A percentile compares a stretch with the other conserved stretches of the same genome.
Conservation (phyloP, 2,797 vertebrate genomes). For the Poecile montanus region DNA sequence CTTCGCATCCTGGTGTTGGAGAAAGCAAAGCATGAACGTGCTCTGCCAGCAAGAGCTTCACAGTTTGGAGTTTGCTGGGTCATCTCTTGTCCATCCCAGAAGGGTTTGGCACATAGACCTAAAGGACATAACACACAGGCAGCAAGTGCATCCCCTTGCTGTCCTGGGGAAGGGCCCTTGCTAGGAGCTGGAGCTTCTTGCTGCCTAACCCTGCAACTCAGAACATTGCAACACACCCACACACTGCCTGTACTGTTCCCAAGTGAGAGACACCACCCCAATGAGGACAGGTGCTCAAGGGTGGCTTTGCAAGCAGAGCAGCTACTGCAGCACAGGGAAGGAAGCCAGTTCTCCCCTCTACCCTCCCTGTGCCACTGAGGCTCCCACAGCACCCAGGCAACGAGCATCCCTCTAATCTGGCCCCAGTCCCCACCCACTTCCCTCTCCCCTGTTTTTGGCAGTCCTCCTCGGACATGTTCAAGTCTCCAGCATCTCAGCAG, state of each 20-base stretch:
- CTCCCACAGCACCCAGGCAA: not conserved
- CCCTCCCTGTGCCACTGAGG: not conserved
- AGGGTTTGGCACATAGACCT: slow-evolving; percentile 17
- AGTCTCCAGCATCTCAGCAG: slow-evolving; percentile 61
- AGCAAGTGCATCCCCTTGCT: not conserved
- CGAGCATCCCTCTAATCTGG: not conserved
- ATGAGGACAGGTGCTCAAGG: not conserved
- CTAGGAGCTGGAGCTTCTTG: not conserved
- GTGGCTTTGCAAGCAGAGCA: not conserved
- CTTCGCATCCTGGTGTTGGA: not conserved
- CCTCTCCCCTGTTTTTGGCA: slow-evolving; percentile 1
- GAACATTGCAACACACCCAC: not conserved
- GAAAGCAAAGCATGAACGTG: not conserved
- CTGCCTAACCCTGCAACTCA: not conserved
- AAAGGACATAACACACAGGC: accelerated
- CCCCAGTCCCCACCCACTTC: not conserved
- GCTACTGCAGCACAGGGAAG: not conserved
- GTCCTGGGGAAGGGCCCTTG: not conserved
- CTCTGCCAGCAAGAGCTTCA: slow-evolving; percentile 6
- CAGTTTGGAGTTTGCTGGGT: not conserved
- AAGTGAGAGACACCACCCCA: not conserved
- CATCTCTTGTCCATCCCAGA: not conserved
- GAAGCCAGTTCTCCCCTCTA: not conserved
- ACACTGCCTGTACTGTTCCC: accelerated
- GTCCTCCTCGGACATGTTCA: not conserved